These are phyloP conservation scores for Urophycis tenuis DNA, from an alignment of 2,797 vertebrate species.

Conservation along the genomic window DNA sequence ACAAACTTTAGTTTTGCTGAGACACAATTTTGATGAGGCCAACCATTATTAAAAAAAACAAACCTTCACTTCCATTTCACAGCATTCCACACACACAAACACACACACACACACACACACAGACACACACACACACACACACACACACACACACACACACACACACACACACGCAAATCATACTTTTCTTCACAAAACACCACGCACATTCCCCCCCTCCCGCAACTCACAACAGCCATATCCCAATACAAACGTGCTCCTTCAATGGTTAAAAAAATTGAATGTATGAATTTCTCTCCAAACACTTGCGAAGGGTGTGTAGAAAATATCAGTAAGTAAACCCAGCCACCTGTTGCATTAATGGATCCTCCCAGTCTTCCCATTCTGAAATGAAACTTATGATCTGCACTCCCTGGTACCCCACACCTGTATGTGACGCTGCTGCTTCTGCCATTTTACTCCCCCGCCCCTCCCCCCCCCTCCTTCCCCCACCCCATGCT, in stretches of 20 bases:
- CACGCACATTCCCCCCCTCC: not conserved
- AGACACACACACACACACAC: not conserved
- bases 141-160: not conserved
- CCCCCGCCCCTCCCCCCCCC: conserved; percentile 14
- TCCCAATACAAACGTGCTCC: conserved; percentile 37
- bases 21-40: not conserved
- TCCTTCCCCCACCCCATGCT: not conserved
- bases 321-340: conserved; percentile 87
- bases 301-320: conserved; percentile 83
- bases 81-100: not conserved
- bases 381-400: conserved; percentile 26
- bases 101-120: not conserved
- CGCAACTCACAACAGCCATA: not conserved
- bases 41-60: not conserved
- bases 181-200: not conserved
- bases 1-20: not conserved
- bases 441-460: conserved; percentile 54
- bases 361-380: conserved; percentile 38
- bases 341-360: conserved; percentile 39
- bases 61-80: not conserved
- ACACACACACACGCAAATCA: not conserved
- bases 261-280: conserved; percentile 60
- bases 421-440: conserved; percentile 14
- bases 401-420: not conserved
- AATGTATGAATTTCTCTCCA: conserved; percentile 79